phyloP scores from a whole-genome alignment of 2,797 vertebrate genomes.

The Phyllotis vaccarum region DNA sequence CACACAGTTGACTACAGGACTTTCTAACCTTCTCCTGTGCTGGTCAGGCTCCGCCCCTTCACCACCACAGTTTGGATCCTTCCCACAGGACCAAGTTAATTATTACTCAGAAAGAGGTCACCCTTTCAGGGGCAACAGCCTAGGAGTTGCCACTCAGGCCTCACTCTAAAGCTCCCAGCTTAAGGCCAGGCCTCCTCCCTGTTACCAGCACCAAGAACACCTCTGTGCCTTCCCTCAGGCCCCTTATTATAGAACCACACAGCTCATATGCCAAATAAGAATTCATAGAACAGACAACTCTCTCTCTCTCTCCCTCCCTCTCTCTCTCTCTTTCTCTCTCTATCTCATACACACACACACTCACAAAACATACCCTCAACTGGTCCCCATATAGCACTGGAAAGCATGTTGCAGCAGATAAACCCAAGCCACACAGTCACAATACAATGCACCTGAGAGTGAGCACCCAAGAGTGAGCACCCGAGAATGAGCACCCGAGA shows the following conservation, averaged over 20 bases:
- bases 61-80: slow-evolving; percentile 61
- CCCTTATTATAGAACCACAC: not conserved
- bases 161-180: not conserved
- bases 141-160: not conserved
- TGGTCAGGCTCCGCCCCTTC: slow-evolving; percentile 21
- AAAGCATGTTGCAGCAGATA: not conserved
- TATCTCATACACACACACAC: not conserved
- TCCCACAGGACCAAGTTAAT: slow-evolving; percentile 75
- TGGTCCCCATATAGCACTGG: not conserved
- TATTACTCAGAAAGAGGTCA: slow-evolving; percentile 74
- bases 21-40: slow-evolving; percentile 1
- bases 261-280: not conserved
- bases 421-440: not conserved
- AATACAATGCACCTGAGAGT: not conserved
- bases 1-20: slow-evolving; percentile 36
- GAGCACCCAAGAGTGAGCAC: not conserved
- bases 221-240: not conserved
- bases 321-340: not conserved
- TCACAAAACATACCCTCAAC: not conserved
- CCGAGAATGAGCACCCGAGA: no score
- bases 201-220: not conserved
- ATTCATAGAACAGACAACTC: not conserved
- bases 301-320: no score
- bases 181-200: not conserved
- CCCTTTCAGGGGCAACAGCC: slow-evolving; percentile 55